Base-by-base conservation (phyloP, 2,888 invertebrate genomes). In the Pterostichus niger region DNA sequence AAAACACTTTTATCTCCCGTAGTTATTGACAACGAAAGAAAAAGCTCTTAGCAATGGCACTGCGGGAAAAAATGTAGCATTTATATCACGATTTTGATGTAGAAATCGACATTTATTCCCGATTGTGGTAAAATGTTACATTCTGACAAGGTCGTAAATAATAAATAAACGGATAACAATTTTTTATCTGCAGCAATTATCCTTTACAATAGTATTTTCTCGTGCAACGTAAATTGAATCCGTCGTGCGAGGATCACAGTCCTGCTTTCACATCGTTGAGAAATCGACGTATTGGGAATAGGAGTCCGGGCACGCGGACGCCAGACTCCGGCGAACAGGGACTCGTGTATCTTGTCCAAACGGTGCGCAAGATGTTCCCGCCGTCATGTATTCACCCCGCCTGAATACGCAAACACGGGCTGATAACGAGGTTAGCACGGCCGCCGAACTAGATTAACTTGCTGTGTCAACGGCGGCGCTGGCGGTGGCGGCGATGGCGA, bases 371-470 rank as follows among this genome's bases (percentile, higher is more conserved):
- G 56, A 56, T 56, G 56, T 56, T 56, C 56, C 56, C 49, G 49
- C 49, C 10, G 49, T n/a, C 13, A 13, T 17, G 56, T 56, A 17
- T 56, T 17, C 49, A 40, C 68, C 44, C 80, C 49, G 49, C 31
- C 81, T 81, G 81, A 81, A 81, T 81, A 81, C 81, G 81, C 81
- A 81, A 81, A 81, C 81, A 81, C 73, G 52, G 44, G 15, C 56
- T 52, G 81, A 81, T 81, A 81, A 81, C 71, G 71, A 81, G 73
- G 81, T 81, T 81, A 81, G 68, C 15, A 9, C 73, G n/a, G 40
- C 40, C 64, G 17, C 73, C 15, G 49, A 24, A n/a, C 52, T 49
- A 75, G 75, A 75, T 75, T 75, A 75, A 75, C 75, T 75, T 24
- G 52, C 35, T 49, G 49, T 31, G 33, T 33, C 31, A 15, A 75